Conservation (phyloP, 1,140 invertebrate genomes). For the Aporrectodea caliginosa region DNA sequence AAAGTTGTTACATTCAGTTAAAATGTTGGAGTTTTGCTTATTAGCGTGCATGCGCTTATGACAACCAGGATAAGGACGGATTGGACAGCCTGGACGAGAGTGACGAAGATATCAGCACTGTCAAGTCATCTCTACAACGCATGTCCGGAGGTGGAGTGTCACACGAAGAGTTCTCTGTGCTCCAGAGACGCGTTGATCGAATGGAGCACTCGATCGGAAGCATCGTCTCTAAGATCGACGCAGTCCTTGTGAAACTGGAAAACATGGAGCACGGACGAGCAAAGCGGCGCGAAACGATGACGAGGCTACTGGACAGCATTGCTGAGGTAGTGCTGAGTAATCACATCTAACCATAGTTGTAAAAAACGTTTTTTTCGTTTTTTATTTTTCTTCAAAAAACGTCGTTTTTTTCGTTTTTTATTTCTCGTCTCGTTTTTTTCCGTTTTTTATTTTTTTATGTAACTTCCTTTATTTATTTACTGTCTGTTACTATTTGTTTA, state of each 20-base stretch:
- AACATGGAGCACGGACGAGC: constrained; percentile 52
- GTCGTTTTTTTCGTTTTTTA: too few species aligned
- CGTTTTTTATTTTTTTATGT: too few species aligned
- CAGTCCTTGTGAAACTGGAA: constrained; percentile 55
- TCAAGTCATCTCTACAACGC: constrained; percentile 1
- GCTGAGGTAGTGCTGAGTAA: too few species aligned
- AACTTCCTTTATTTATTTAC: too few species aligned
- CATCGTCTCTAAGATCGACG: constrained; percentile 58
- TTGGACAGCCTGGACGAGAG: constrained; percentile 15
- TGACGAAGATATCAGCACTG: constrained; percentile 8
- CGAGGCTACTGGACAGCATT: constrained; percentile 32
- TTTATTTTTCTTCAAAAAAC: too few species aligned
- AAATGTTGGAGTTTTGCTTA: too few species aligned
- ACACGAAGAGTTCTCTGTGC: constrained; percentile 32
- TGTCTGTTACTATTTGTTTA: too few species aligned
- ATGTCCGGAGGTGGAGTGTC: constrained; percentile 42
- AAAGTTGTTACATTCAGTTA: too few species aligned
- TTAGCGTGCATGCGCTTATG: too few species aligned
- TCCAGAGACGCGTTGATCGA: constrained; percentile 30
- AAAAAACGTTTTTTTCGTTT: too few species aligned
- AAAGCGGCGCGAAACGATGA: constrained; percentile 50
- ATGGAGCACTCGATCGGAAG: constrained; percentile 45
- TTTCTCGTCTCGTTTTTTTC: too few species aligned
- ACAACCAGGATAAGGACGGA: background rate
- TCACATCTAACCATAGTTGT: too few species aligned